Conservation (phyloP, 1,140 invertebrate genomes). For the Odontomachus brunneus region DNA sequence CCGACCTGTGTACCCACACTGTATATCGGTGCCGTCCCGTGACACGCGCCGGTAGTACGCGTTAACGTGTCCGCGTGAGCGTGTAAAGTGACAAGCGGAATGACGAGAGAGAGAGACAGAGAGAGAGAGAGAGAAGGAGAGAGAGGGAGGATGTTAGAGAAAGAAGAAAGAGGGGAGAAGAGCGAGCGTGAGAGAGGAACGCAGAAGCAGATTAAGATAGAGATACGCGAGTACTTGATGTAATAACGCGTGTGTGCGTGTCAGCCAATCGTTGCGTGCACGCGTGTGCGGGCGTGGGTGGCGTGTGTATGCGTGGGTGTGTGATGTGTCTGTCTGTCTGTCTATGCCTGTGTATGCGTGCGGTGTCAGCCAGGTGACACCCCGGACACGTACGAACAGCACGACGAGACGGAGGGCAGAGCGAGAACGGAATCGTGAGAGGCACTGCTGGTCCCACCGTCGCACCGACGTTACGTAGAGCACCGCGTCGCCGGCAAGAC, state of each 20-base stretch:
- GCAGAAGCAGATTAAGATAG: constrained; percentile 3
- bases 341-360: background rate
- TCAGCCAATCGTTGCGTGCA: background rate
- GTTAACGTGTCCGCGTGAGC: background rate
- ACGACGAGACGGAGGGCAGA: constrained; percentile 70
- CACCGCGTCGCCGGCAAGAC: constrained; percentile 84
- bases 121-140: constrained; percentile 14
- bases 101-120: constrained; percentile 8
- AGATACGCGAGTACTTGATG: constrained; percentile 16
- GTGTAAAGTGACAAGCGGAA: constrained; percentile 11
- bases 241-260: background rate
- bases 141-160: constrained; percentile 8
- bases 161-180: no score
- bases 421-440: constrained; percentile 77
- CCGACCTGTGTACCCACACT: constrained; percentile 8
- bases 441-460: constrained; percentile 79
- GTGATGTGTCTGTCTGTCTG: background rate
- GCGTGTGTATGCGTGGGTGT: background rate
- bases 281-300: background rate
- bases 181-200: constrained; percentile 1
- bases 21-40: background rate
- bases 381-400: constrained; percentile 66
- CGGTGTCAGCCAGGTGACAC: constrained; percentile 56
- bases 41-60: constrained; percentile 31
- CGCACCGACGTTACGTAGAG: constrained; percentile 80